Base-by-base conservation (phyloP, 2,797 vertebrate genomes). In the Acipenser oxyrinchus region DNA sequence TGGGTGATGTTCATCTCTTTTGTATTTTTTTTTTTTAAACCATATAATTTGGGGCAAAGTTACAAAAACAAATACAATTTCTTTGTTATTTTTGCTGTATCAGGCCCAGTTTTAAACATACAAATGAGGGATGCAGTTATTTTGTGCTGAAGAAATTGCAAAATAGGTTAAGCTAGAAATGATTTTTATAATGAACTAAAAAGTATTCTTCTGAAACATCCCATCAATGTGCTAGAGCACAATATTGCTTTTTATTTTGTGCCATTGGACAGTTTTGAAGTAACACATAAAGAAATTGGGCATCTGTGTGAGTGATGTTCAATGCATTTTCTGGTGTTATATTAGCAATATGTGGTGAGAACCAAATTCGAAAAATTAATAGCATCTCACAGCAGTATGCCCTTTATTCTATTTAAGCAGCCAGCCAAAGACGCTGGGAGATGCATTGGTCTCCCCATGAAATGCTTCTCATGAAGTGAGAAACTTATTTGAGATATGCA, bases 81-180 rank as follows among this genome's bases (percentile, higher is more conserved):
- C 79, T 80, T 77, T 81, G 81, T 83, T 74, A 85, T 84, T 80
- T 76, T 73, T 73, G 81, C 77, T 76, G 79, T 81, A 78, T 74
- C 79, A 65, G 23, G 74, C 62, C 55, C 52, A 63, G 53, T 70
- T 62, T 63, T 64, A 62, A 63, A 63, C 62, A 49, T 70, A 64
- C 57, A 66, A 63, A 65, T 60, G 58, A 49, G 51, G 50, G 58
- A 51, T 23, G 58, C 49, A 52, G 58, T 53, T 65, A 49, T 57
- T 60, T 64, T 61, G 15, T 6, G 23, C 49, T 48, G 58, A 53
- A 4, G 49, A 37, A 65, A 61, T 10, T 48, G 63, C 13, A 37
- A 57, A 9, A 8, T 12, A 50, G 1, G 10, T 8, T 4, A 23
- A 50, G 48, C 9, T 23, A 12, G 65, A 7, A 48, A 6, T 51